Evolutionary conservation across 2,888 invertebrate genomes (phyloP), one percentile per base, ranked within the genome.

Genomic region (Brassicogethes aeneus): DNA sequence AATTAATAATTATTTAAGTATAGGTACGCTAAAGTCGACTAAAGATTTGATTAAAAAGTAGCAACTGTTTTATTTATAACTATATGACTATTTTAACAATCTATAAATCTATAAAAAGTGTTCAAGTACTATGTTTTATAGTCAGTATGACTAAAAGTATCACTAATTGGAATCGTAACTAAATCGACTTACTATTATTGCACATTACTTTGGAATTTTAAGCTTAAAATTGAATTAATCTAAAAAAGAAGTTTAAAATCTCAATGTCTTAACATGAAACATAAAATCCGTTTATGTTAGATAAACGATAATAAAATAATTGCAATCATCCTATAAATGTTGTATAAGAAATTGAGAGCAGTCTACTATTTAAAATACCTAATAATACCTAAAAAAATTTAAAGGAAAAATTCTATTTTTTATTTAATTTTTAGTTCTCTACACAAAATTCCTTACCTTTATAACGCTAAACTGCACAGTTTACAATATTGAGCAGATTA

Each of bases 11-110:
- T n/a, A n/a, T n/a, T 45, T 41, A 42, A 30, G 31, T 42, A 41
- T 45, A 53, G 53, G 53, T 53, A 53, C 51, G 48, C 51, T 53
- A 51, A 43, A 48, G 45, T 50, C 53, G 53, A 53, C 51, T 53
- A 51, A 53, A 32, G 39, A 40, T 45, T 40, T 44, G 42, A 23
- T 23, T n/a, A 23, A 5, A 23, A 10, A 23, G 10, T 23, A 7
- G 23, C 10, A 23, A 23, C 10, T 23, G 10, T 23, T 23, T 7
- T 7, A 23, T 7, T 7, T 23, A 5, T 23, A 23, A 23, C 10
- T 23, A 23, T 23, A 23, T 23, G 23, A 23, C 23, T 29, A 46
- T 39, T 23, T 23, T 23, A 23, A 46, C 40, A 44, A 47, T 33
- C 37, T 39, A 10, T 15, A 23, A 17, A 40, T 40, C 30, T 41